phyloP scores from a whole-genome alignment of 1,140 invertebrate genomes.

The Steinernema khuongi region DNA sequence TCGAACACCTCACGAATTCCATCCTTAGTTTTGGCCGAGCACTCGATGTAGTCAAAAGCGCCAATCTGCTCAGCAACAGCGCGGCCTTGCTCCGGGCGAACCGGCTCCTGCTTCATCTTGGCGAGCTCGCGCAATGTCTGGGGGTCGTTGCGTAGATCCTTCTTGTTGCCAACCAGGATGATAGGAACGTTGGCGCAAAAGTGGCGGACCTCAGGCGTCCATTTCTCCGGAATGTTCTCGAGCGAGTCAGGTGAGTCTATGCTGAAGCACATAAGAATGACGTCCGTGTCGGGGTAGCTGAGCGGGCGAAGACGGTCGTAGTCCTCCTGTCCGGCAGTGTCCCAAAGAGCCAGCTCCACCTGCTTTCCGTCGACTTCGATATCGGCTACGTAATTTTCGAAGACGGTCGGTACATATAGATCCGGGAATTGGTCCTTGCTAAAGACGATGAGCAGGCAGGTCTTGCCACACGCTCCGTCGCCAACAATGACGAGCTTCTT shows the following conservation, averaged over 20 bases:
- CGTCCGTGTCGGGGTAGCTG: conserved; percentile 94
- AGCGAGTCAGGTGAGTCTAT: conserved; percentile 91
- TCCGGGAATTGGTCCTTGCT: conserved; percentile 98
- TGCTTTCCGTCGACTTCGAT: conserved; percentile 94
- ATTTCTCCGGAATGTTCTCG: conserved; percentile 95
- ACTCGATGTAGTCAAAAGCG: conserved; percentile 97
- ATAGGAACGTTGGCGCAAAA: conserved; percentile 97
- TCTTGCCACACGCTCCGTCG: conserved; percentile 98
- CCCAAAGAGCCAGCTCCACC: conserved; percentile 89
- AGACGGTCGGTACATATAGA: conserved; percentile 96
- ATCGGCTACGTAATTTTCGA: conserved; percentile 97
- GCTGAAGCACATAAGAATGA: conserved; percentile 93
- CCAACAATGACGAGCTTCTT: conserved; percentile 99
- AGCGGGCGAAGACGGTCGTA: conserved; percentile 91
- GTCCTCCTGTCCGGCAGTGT: conserved; percentile 97
- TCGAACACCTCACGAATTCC: conserved; percentile 98
- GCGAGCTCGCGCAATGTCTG: conserved; percentile 88
- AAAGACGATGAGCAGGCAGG: conserved; percentile 92
- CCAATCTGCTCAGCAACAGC: conserved; percentile 99
- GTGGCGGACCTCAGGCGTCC: conserved; percentile 88
- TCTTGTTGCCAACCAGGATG: conserved; percentile 94
- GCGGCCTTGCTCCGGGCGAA: conserved; percentile 88
- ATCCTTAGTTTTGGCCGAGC: conserved; percentile 98
- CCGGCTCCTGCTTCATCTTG: conserved; percentile 99
- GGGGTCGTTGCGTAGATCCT: conserved; percentile 68